phyloP scores from a whole-genome alignment of 2,113 vertebrate genomes.

The Fregata magnificens region DNA sequence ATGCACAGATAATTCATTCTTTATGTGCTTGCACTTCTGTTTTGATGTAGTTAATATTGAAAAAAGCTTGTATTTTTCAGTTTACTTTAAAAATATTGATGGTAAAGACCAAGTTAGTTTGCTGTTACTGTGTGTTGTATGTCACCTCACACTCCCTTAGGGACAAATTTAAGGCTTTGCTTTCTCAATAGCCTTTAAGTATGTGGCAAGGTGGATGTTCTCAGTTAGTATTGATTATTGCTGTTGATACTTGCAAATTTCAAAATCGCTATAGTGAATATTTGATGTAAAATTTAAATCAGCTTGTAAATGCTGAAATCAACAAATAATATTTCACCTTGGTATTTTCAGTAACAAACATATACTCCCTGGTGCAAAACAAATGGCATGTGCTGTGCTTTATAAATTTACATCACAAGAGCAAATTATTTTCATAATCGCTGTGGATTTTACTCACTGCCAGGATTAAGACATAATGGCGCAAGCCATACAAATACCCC shows the following conservation, averaged over 20 bases:
- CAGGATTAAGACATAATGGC: background rate
- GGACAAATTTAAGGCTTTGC: slow-evolving; percentile 10
- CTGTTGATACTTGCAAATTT: background rate
- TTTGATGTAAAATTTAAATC: background rate
- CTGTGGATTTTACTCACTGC: background rate
- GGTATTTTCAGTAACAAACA: background rate
- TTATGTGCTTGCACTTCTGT: background rate
- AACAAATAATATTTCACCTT: background rate
- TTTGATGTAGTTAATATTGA: slow-evolving; percentile 15
- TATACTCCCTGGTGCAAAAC: background rate
- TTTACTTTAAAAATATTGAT: slow-evolving; percentile 19
- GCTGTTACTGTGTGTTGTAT: background rate
- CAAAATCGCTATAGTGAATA: background rate
- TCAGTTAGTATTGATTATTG: background rate
- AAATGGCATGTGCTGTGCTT: background rate
- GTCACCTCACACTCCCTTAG: slow-evolving; percentile 29
- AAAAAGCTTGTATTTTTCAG: slow-evolving; percentile 10
- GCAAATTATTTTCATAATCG: background rate
- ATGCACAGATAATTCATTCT: background rate
- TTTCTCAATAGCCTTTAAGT: background rate
- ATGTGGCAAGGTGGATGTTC: background rate
- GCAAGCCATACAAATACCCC: background rate
- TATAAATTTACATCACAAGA: background rate
- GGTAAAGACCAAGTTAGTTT: background rate
- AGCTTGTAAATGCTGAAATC: background rate